Evolutionary conservation across 2,113 vertebrate species (phyloP).

Genomic region (Gasterosteus aculeatus): DNA sequence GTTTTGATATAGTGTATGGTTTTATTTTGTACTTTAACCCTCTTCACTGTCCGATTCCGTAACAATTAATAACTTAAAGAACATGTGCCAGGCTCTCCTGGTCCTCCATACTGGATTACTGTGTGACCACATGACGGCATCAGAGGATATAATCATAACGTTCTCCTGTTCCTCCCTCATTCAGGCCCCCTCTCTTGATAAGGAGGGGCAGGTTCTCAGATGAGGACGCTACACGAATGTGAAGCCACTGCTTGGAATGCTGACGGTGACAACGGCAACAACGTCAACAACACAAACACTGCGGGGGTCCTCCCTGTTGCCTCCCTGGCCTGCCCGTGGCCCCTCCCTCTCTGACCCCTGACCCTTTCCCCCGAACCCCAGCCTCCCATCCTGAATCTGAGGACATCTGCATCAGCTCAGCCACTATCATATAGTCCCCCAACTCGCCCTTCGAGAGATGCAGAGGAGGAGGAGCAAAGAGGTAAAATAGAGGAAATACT

Average conservation of each 20-base stretch:
- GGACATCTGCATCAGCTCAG: constrained; percentile 77
- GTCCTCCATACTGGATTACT: constrained; percentile 30
- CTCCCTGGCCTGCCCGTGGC: constrained; percentile 61
- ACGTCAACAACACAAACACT: constrained; percentile 37
- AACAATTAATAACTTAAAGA: neutral
- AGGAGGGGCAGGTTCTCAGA: constrained; percentile 99
- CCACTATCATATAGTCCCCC: constrained; percentile 67
- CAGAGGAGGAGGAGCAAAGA: constrained; percentile 27
- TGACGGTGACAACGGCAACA: constrained; percentile 42
- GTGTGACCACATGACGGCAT: neutral
- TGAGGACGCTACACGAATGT: constrained; percentile 99
- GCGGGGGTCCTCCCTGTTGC: constrained; percentile 58
- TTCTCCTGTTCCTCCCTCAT: neutral
- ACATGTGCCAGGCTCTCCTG: constrained; percentile 8
- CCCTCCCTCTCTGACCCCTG: constrained; percentile 60
- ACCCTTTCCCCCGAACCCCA: constrained; percentile 45
- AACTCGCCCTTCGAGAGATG: constrained; percentile 68
- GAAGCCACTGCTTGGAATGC: constrained; percentile 69
- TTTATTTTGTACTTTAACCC: neutral
- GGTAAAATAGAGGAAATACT: constrained; percentile 31
- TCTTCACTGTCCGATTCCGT: constrained; percentile 8
- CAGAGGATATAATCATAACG: neutral
- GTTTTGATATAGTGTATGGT: neutral
- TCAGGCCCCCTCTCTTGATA: constrained; percentile 99
- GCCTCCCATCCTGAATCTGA: constrained; percentile 68